Conservation (phyloP, 2,113 vertebrate genomes). For the Bagarius yarrelli region DNA sequence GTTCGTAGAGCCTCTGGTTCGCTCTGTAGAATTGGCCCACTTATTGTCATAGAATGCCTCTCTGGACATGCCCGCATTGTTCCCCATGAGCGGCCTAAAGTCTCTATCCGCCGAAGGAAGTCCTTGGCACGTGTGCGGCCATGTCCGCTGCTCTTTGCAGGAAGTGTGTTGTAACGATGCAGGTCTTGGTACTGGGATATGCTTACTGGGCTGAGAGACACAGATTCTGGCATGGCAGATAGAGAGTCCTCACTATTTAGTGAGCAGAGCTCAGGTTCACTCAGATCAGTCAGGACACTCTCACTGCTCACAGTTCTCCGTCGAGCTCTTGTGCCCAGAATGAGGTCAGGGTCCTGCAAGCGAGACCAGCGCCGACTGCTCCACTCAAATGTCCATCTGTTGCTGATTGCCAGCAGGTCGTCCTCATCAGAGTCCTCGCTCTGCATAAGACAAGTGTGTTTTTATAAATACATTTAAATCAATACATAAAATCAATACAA, state of each 20-base stretch:
- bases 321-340: constrained; percentile 72
- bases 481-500: background rate
- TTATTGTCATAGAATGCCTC: constrained; percentile 76
- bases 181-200: constrained; percentile 70
- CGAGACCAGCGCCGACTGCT: constrained; percentile 93
- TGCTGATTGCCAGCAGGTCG: constrained; percentile 90
- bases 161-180: constrained; percentile 68
- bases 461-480: background rate
- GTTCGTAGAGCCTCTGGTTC: constrained; percentile 80
- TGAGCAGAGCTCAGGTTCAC: constrained; percentile 88
- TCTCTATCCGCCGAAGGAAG: constrained; percentile 89
- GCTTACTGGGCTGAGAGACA: constrained; percentile 65
- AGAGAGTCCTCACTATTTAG: constrained; percentile 81
- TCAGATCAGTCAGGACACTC: constrained; percentile 91
- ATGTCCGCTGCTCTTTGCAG: constrained; percentile 79
- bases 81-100: constrained; percentile 79
- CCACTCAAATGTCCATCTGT: constrained; percentile 97
- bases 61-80: constrained; percentile 68
- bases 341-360: constrained; percentile 76
- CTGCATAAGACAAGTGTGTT: constrained; percentile 64
- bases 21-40: constrained; percentile 80
- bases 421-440: constrained; percentile 96
- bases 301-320: constrained; percentile 86
- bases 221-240: constrained; percentile 73
- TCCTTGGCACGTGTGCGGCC: constrained; percentile 83